Evolutionary conservation across 2,113 vertebrate genomes (phyloP).

Genomic region (Spizaetus ornatus): DNA sequence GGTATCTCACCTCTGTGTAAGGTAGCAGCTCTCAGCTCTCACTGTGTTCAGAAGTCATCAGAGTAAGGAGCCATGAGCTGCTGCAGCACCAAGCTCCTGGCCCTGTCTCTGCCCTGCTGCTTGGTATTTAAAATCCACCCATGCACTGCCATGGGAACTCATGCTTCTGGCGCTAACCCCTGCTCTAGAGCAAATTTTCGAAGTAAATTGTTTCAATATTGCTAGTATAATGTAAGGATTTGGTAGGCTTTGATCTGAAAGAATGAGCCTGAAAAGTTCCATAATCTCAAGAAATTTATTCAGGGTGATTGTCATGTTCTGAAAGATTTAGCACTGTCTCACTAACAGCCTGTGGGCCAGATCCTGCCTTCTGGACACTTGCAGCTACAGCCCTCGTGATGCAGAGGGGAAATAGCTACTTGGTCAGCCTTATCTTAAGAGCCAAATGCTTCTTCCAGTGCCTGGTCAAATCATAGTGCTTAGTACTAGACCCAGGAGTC

Average conservation of each 20-base stretch:
- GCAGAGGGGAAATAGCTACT: background rate
- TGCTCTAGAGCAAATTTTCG: background rate
- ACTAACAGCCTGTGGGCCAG: background rate
- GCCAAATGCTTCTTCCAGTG: background rate
- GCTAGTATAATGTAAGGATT: background rate
- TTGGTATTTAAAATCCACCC: background rate
- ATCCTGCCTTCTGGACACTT: background rate
- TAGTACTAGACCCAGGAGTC: background rate
- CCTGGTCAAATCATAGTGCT: background rate
- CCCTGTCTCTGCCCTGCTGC: background rate
- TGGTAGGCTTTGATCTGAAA: background rate
- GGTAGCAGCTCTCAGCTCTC: background rate
- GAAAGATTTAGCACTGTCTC: background rate
- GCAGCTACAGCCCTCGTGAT: accelerated
- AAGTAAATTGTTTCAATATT: background rate
- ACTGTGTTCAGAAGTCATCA: background rate
- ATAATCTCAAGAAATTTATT: background rate
- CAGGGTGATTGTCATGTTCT: background rate
- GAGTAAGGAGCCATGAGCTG: background rate
- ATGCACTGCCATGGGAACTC: background rate
- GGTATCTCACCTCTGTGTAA: background rate
- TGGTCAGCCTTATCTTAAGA: background rate
- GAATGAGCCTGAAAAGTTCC: background rate
- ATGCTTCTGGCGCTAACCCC: accelerated
- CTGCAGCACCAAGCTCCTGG: background rate